A percentile compares a stretch with the other conserved stretches of the same genome.
Evolutionary conservation across 2,797 vertebrate genomes (phyloP).

Genomic region (Xiphorhynchus erythropygius): DNA sequence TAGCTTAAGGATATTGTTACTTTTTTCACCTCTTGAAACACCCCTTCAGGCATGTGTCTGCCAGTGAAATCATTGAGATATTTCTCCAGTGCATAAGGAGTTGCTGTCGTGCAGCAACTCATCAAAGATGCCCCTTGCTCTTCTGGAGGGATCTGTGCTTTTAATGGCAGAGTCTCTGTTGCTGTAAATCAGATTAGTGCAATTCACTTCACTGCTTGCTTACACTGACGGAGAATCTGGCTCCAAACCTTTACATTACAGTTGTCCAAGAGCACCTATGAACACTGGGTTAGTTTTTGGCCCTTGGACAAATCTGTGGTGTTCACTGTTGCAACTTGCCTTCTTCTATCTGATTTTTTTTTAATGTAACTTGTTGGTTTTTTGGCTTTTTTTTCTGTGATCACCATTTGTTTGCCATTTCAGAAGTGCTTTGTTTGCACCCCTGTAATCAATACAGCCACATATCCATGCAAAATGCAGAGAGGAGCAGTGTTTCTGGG

Average conservation of each 20-base stretch:
- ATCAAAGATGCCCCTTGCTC: neutral
- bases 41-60: neutral
- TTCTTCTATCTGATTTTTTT: neutral
- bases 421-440: neutral
- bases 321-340: constrained; percentile 54
- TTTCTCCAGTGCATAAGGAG: neutral
- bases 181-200: constrained; percentile 20
- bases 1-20: constrained; percentile 56
- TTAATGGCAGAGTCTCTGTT: constrained; percentile 4
- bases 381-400: too few species aligned
- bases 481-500: neutral
- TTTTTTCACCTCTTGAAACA: constrained; percentile 38
- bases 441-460: neutral
- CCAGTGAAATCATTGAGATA: constrained; percentile 4
- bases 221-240: neutral
- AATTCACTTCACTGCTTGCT: constrained; percentile 12
- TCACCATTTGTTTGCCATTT: neutral
- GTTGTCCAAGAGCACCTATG: constrained; percentile 15
- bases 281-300: constrained; percentile 17
- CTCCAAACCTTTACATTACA: neutral
- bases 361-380: neutral
- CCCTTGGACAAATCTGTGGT: constrained; percentile 35
- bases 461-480: neutral
- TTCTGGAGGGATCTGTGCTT: constrained; percentile 18
- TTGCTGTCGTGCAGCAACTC: neutral